phyloP scores from a whole-genome alignment of 2,113 vertebrate genomes.

The Mirounga angustirostris region DNA sequence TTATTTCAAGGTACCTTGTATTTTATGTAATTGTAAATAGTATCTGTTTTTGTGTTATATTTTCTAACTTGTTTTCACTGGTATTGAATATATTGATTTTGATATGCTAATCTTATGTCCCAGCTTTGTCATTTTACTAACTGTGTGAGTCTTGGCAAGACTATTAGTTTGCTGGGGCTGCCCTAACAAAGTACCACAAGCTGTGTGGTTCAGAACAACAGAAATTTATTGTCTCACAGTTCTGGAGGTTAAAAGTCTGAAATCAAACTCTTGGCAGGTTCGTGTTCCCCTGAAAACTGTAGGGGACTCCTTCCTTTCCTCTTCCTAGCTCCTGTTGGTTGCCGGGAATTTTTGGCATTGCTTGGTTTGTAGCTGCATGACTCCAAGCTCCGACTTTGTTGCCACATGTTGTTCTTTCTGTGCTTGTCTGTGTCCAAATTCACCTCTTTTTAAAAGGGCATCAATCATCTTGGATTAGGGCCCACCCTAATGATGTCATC shows the following conservation, averaged over 20 bases:
- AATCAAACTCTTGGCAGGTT: not conserved
- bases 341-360: not conserved
- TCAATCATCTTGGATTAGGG: not conserved
- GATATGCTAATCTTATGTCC: not conserved
- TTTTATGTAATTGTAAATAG: not conserved
- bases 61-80: conserved; percentile 7
- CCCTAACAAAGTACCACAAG: not conserved
- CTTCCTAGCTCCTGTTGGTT: not conserved
- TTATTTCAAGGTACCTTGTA: not conserved
- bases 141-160: not conserved
- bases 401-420: not conserved
- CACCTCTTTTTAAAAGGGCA: not conserved
- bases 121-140: not conserved
- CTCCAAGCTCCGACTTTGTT: not conserved
- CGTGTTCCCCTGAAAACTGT: not conserved
- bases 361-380: not conserved
- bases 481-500: not conserved
- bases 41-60: not conserved
- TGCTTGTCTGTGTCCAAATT: not conserved
- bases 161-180: not conserved
- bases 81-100: not conserved
- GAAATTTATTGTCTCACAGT: not conserved
- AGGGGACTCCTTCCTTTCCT: not conserved
- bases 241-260: not conserved
- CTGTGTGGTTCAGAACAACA: not conserved